Evolutionary conservation across 2,113 vertebrate genomes (phyloP), one percentile per base, ranked within the genome.

Genomic region (Aepyceros melampus): DNA sequence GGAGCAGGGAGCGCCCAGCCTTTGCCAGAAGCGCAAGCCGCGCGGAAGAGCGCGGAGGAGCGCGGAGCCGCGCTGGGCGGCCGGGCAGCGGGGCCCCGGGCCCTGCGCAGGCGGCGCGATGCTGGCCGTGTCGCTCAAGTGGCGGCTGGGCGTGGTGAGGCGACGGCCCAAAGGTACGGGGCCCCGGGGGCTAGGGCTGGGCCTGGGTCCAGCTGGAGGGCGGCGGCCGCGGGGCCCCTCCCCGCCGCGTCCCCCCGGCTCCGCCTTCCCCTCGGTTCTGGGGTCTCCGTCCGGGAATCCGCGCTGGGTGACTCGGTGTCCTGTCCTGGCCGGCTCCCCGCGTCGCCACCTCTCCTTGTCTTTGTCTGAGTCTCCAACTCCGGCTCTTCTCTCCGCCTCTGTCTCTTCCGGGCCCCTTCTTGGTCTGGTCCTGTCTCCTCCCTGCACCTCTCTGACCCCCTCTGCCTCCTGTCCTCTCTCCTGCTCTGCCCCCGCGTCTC

Each of bases 71-170:
- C 19, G 4, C 43, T 0, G 11, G 67, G 47, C 47, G 43, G 36
- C 98, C 2, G 58, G 45, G 98, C 98, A 96, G 86, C 84, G 79
- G 94, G 92, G 71, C 81, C 92, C 93, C 55, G 87, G 88, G 43
- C 62, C 95, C 91, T 79, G 58, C 98, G 97, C 87, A 21, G 45
- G 58, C 86, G 33, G 71, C 49, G 51, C 27, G 27, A 99, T 99
- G 99, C 99, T 99, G 98, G 99, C 99, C 1, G 98, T 99, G 97
- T 99, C 99, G 23, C 99, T 99, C 88, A 99, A 99, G 99, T 99
- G 99, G 98, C 99, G 99, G 71, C 98, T 99, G 98, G 99, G 99
- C 98, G 99, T 99, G 99, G 99, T 99, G 99, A 99, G 98, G 98
- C 98, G 98, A 85, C 98, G 98, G 89, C 99, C 98, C 98, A 99